Conservation (phyloP, 2,113 vertebrate species). For the Lepus europaeus region DNA sequence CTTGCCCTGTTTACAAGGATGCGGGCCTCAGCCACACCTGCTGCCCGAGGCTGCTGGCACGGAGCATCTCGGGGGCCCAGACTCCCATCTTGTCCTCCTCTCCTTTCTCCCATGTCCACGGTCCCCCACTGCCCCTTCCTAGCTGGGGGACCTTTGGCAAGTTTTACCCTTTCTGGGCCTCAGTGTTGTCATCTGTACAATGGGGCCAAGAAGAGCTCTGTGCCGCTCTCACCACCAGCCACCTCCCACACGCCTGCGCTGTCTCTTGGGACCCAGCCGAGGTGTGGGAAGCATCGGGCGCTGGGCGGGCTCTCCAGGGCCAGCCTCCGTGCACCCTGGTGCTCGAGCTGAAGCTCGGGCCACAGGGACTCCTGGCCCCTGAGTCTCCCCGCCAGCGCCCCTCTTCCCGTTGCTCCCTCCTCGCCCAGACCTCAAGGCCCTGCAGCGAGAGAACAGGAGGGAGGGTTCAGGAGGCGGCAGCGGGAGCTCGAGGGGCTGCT, state of each 20-base stretch:
- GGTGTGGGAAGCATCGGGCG: background rate
- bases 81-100: background rate
- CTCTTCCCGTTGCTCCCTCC: background rate
- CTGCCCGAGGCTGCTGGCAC: background rate
- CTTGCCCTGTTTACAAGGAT: conserved; percentile 62
- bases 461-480: background rate
- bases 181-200: conserved; percentile 49
- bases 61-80: background rate
- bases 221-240: too few relatives aligned
- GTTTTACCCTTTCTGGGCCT: background rate
- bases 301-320: background rate
- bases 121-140: background rate
- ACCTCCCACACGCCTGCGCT: too few relatives aligned
- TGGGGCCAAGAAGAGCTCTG: background rate
- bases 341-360: background rate
- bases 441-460: background rate
- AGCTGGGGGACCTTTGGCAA: background rate
- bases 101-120: background rate
- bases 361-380: background rate
- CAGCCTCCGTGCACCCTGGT: background rate
- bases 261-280: background rate
- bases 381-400: background rate
- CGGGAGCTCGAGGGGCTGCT: conserved; percentile 19
- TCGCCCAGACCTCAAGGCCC: background rate
- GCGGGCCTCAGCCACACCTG: background rate